Evolutionary conservation across 2,113 vertebrate species (phyloP).

Genomic region (Vulpes vulpes): DNA sequence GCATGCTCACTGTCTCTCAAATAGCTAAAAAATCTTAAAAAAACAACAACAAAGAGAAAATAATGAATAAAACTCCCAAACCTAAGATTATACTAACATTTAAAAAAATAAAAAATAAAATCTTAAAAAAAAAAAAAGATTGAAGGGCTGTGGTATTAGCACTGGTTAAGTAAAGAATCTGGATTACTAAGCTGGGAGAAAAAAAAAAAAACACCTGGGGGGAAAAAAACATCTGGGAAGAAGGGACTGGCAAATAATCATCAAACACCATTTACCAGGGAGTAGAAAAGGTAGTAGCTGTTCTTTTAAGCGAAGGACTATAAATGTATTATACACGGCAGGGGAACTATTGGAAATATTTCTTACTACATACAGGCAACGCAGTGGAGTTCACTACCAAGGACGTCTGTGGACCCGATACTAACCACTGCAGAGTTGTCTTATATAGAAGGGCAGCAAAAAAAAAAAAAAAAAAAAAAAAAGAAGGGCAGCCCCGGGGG

Average conservation of each 20-base stretch:
- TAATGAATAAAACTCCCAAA: background rate
- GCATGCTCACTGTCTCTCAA: too few relatives aligned
- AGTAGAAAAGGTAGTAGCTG: background rate
- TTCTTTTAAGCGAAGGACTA: background rate
- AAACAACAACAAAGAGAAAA: background rate
- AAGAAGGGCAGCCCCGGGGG: too few relatives aligned
- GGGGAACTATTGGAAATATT: conserved; percentile 5
- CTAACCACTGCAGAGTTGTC: background rate
- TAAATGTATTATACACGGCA: conserved; percentile 6
- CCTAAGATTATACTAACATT: background rate
- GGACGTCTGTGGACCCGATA: conserved; percentile 1
- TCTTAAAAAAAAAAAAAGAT: background rate
- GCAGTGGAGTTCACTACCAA: background rate
- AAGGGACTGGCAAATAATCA: background rate
- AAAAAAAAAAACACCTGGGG: background rate
- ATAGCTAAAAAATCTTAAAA: too few relatives aligned
- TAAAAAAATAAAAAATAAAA: too few relatives aligned
- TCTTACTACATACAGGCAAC: conserved; percentile 39
- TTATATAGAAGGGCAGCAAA: background rate
- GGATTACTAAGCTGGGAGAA: background rate
- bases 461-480: too few relatives aligned
- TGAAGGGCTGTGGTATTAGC: background rate
- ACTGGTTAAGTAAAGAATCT: conserved; percentile 36
- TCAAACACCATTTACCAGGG: background rate
- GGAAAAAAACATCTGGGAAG: background rate